Base-by-base conservation (phyloP, 1,140 invertebrate genomes). In the Liolophura sinensis region DNA sequence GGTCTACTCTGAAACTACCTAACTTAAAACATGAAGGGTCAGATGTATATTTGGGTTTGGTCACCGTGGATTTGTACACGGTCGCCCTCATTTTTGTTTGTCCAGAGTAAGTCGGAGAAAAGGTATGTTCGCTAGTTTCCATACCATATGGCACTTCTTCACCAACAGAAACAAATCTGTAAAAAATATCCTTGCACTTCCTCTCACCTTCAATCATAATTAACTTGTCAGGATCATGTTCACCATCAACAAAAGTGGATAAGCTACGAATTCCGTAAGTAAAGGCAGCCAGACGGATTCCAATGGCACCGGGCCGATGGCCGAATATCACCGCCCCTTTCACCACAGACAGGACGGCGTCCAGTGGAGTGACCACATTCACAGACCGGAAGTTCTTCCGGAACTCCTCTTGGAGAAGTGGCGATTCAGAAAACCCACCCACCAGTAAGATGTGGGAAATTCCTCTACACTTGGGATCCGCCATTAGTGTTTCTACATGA, bases 261-360 rank as follows among this genome's bases (percentile, higher is more conserved):
- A 47, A 64, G 22, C 25, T 68, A 16, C 62, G 60, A 5, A 72
- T 64, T 14, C 73, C 73, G 46, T 74, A 74, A 16, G 73, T 74
- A 31, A 62, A 72, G 16, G 62, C 62, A 1, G 73, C 60, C n/a
- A 68, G 49, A n/a, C 73, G 58, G 14, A 59, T 61, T 6, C 64
- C 54, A 46, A 74, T 72, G 7, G 64, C 60, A 15, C 65, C 63
- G 16, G 73, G 73, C 11, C 48, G 51, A 20, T 73, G 73, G 20
- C 73, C 73, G 64, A 71, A 75, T 49, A 73, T 66, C 25, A 75
- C 71, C 14, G 73, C 73, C 22, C 73, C 73, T 40, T 71, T 75
- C 22, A 75, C 24, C 1, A 75, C 71, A 20, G 66, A 60, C 12
- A 72, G 48, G 0, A 68, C 67, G 1, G 73, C 66, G 9, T 73